Evolutionary conservation across 2,797 vertebrate genomes (phyloP).

Genomic region (Coracias cyanogaster): DNA sequence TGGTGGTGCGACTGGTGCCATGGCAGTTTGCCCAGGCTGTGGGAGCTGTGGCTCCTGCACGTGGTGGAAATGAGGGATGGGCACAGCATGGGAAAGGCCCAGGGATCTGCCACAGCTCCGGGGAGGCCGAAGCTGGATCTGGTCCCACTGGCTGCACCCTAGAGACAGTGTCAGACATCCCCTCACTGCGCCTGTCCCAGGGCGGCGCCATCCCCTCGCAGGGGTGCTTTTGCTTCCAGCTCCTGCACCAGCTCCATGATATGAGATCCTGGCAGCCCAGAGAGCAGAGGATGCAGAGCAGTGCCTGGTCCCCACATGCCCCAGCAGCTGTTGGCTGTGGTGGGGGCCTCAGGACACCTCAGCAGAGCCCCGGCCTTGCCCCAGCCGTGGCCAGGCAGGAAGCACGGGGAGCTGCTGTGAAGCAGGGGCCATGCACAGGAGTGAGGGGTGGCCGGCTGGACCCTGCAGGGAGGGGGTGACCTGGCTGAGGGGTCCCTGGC

Average conservation of each 20-base stretch:
- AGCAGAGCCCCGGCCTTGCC: fast-evolving
- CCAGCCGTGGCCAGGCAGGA: fast-evolving
- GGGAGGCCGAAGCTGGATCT: neutral
- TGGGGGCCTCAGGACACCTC: fast-evolving
- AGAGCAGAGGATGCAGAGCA: neutral
- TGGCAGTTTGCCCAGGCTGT: neutral
- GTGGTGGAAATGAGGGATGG: fast-evolving
- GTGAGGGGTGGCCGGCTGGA: neutral
- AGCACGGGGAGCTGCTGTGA: neutral
- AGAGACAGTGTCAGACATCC: neutral
- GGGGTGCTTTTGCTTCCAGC: neutral
- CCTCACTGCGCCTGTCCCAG: fast-evolving
- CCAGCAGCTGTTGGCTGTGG: neutral
- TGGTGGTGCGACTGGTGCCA: neutral
- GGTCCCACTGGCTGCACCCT: neutral
- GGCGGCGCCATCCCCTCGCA: neutral
- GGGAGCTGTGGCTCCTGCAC: neutral
- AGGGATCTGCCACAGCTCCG: neutral
- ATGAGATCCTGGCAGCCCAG: neutral
- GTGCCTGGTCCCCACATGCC: neutral
- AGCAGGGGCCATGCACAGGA: neutral
- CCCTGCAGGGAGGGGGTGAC: fast-evolving
- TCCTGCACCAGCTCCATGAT: neutral
- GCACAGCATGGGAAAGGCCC: neutral
- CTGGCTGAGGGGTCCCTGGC: neutral